These are phyloP conservation scores for Tiphia femorata DNA, from an alignment of 2,888 invertebrate species.

Conservation along the genomic window DNA sequence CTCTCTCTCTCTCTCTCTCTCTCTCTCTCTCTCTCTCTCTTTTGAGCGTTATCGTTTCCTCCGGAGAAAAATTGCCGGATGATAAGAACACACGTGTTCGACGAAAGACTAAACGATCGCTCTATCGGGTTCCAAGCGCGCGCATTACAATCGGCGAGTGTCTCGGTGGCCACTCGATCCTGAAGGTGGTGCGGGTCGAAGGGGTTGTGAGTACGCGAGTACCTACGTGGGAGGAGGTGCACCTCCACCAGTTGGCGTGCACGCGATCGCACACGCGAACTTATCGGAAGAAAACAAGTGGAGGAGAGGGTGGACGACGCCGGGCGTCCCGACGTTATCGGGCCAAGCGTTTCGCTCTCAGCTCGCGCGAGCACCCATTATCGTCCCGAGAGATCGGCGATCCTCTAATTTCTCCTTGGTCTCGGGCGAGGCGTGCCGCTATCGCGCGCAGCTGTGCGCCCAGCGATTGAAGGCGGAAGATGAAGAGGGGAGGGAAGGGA, in stretches of 20 bases:
- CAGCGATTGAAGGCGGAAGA: not conserved
- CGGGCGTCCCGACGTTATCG: not conserved
- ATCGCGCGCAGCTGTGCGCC: constrained; percentile 25
- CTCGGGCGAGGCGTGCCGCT: constrained; percentile 5
- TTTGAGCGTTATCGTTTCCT: constrained; percentile 40
- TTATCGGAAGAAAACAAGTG: constrained; percentile 13
- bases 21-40: no score
- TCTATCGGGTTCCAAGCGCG: no score
- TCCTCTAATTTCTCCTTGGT: constrained; percentile 13
- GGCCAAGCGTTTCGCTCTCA: not conserved
- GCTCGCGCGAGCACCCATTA: not conserved
- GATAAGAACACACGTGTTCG: not conserved
- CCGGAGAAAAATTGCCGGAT: constrained; percentile 46
- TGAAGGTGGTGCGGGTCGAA: no score
- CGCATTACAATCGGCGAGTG: constrained; percentile 26
- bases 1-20: no score
- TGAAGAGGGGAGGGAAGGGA: not conserved
- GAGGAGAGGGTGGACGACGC: not conserved
- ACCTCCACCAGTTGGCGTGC: no score
- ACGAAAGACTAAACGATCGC: no score
- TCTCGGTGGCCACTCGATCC: not conserved
- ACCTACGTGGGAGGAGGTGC: constrained; percentile 5
- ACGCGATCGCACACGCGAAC: not conserved
- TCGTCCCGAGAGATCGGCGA: constrained; percentile 7
- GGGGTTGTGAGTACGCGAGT: constrained; percentile 10